Base-by-base conservation (phyloP, 2,888 invertebrate genomes). In the Dryadula phaetusa region DNA sequence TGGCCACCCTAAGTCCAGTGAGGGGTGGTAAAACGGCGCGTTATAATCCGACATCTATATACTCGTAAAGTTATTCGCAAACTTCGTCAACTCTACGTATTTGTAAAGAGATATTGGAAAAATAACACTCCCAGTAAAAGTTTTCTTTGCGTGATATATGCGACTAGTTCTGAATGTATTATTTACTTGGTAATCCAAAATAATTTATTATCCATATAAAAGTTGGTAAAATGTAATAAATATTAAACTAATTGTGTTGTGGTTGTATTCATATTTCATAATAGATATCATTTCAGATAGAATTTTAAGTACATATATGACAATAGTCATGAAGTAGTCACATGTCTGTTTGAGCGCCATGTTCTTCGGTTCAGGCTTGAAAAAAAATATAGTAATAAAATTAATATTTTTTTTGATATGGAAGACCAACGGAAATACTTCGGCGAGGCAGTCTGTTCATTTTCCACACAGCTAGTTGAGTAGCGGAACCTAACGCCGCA, bases 101-200 rank as follows among this genome's bases (percentile, higher is more conserved):
- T 68, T 70, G 61, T 70, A 49, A 56, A 47, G 40, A 61, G 40
- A 64, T 72, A 73, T 67, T 66, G 70, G 61, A 60, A 69, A 72
- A 64, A 62, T 64, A 69, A 67, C 64, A 49, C 47, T 47, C 28
- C 6, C 20, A 65, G 52, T 61, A 60, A 32, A 60, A 60, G 18
- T 62, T 52, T 16, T 56, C 47, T 58, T 10, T 65, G 56, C 62
- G 64, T 73, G 71, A 72, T 71, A 58, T 70, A 72, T 62, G 62
- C 63, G 44, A 18, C 22, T 65, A 70, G 66, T 70, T 69, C 54
- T 49, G 42, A 37, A 60, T 70, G 53, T 70, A 53, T 65, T 54
- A 66, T 68, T 69, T 69, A 47, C 46, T 47, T 62, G 64, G 65
- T 64, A 65, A 69, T 70, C 65, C 70, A 46, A 37, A 22, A 18